A percentile compares a stretch with the other conserved stretches of the same genome.
Evolutionary conservation across 2,113 vertebrate species (phyloP).

Genomic region (Pachyramphus minor): DNA sequence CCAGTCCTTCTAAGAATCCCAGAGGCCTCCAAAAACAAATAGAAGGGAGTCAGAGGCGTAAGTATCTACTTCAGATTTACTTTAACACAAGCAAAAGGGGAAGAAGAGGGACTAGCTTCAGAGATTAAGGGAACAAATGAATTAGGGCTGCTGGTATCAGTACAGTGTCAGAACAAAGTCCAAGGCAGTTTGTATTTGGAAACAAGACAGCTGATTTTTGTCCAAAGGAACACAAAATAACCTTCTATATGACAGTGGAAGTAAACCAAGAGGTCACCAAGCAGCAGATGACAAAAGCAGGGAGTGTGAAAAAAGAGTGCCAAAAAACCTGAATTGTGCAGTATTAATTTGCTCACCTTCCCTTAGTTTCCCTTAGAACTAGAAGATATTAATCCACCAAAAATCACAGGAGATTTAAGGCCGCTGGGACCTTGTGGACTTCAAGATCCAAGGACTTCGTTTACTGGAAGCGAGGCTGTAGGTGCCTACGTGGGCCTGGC

Average conservation of each 20-base stretch:
- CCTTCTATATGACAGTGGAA: not conserved
- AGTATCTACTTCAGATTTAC: not conserved
- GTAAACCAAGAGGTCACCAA: not conserved
- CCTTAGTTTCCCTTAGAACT: not conserved
- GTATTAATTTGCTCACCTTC: not conserved
- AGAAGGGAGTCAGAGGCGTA: not conserved
- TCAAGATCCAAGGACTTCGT: not conserved
- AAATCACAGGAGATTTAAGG: not conserved
- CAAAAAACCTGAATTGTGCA: not conserved
- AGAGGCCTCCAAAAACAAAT: not conserved
- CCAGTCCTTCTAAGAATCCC: not conserved
- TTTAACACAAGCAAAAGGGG: not conserved
- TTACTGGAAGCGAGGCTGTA: not conserved
- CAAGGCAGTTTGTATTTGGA: not conserved
- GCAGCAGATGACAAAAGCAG: not conserved
- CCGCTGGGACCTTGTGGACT: not conserved
- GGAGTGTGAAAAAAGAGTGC: not conserved
- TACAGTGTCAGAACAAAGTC: not conserved
- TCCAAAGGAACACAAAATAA: not conserved
- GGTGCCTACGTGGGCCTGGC: not conserved
- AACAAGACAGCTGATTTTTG: not conserved
- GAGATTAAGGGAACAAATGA: not conserved
- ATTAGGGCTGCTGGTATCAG: not conserved
- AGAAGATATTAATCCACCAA: not conserved
- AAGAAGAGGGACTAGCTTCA: not conserved